A percentile compares a stretch with the other conserved stretches of the same genome.
Evolutionary conservation across 2,113 vertebrate species (phyloP).

Genomic region (Ceuthmochares aereus): DNA sequence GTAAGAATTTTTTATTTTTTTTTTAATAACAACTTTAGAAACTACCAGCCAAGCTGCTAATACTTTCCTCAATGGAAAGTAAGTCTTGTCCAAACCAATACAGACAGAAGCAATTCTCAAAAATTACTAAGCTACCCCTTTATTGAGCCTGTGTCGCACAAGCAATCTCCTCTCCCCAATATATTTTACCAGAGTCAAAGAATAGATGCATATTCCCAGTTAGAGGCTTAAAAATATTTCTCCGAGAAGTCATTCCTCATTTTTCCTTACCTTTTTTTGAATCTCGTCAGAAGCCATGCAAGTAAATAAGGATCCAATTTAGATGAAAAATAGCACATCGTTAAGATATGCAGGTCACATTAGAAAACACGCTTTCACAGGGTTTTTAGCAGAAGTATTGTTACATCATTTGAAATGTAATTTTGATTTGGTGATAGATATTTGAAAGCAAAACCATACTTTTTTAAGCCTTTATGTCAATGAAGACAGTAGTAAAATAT

Average conservation of each 20-base stretch:
- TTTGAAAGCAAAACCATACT: neutral
- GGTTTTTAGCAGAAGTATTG: neutral
- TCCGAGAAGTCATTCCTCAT: neutral
- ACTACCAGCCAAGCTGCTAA: neutral
- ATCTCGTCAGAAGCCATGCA: neutral
- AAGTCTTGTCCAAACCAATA: neutral
- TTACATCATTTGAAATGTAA: neutral
- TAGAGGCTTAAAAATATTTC: neutral
- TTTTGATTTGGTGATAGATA: neutral
- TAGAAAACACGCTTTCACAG: neutral
- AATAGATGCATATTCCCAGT: neutral
- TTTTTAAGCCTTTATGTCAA: neutral
- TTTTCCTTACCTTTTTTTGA: neutral
- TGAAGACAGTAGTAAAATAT: neutral
- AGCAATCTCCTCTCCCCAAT: neutral
- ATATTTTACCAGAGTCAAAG: neutral
- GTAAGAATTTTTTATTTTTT: neutral
- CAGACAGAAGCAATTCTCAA: neutral
- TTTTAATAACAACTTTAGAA: neutral
- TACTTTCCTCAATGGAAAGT: neutral
- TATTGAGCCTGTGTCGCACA: neutral
- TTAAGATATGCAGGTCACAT: neutral
- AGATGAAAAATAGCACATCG: neutral
- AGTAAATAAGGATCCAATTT: neutral
- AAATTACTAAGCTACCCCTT: neutral